These are phyloP conservation scores for Halichondria panicea DNA, from an alignment of 37 sponge, comb jelly and placozoan species.

Conservation along the genomic window DNA sequence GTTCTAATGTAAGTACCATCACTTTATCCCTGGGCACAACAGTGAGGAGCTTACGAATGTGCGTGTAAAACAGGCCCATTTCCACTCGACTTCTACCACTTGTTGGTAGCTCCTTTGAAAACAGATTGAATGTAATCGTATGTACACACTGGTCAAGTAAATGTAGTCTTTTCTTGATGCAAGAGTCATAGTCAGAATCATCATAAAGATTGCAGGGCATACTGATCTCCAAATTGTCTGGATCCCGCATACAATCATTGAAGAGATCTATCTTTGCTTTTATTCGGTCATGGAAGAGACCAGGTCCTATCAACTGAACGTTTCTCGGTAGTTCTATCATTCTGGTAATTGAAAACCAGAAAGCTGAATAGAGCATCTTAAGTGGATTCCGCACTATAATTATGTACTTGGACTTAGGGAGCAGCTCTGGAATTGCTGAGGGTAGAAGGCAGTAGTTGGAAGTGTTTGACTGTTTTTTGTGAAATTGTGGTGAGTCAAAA, in stretches of 20 bases:
- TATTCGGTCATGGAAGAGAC: conserved; percentile 29
- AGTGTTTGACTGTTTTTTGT: neutral
- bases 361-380: conserved; percentile 34
- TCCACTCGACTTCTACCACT: conserved; percentile 34
- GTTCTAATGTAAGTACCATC: conserved; percentile 35
- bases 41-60: conserved; percentile 36
- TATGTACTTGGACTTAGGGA: conserved; percentile 45
- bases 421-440: conserved; percentile 18
- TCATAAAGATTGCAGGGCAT: neutral
- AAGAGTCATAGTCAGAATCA: neutral
- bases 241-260: conserved; percentile 16
- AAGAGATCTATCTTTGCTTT: conserved; percentile 3
- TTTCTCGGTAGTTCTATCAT: neutral
- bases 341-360: conserved; percentile 42
- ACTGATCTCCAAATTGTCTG: neutral
- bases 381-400: conserved; percentile 49
- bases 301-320: conserved; percentile 14
- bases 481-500: conserved; percentile 28
- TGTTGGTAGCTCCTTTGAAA: neutral
- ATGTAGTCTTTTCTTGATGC: conserved; percentile 1
- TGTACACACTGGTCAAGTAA: conserved; percentile 17
- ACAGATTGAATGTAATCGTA: conserved; percentile 6
- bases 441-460: conserved; percentile 45
- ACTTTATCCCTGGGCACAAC: conserved; percentile 32
- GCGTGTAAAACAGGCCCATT: conserved; percentile 39